Conservation (phyloP, 1,140 invertebrate species). For the Amphibalanus amphitrite region DNA sequence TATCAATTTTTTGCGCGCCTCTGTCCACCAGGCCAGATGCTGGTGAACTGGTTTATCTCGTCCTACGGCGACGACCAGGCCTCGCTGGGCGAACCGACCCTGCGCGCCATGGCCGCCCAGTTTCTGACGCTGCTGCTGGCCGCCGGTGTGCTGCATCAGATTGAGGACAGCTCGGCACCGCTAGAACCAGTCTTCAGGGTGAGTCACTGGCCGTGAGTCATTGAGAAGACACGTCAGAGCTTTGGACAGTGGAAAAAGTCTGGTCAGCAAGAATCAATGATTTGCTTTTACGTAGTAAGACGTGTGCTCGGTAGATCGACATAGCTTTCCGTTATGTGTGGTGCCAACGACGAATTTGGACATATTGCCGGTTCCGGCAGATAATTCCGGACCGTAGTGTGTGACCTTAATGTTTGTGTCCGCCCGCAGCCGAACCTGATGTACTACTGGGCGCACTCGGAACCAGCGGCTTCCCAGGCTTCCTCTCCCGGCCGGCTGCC, state of each 20-base stretch:
- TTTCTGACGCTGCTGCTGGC: conserved; percentile 78
- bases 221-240: no score
- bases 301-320: no score
- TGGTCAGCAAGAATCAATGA: no score
- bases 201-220: no score
- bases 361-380: no score
- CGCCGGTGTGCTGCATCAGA: conserved; percentile 59
- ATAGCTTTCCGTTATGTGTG: no score
- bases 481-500: conserved; percentile 49
- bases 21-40: conserved; percentile 61
- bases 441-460: conserved; percentile 72
- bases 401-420: conserved; percentile 17
- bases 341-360: no score
- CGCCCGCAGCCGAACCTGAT: conserved; percentile 57
- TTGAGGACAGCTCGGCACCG: conserved; percentile 45
- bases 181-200: conserved; percentile 56
- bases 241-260: no score
- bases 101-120: conserved; percentile 53
- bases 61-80: conserved; percentile 50
- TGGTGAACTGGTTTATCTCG: conserved; percentile 71
- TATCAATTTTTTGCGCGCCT: no score
- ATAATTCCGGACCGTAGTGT: no score
- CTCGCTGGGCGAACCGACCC: conserved; percentile 44
- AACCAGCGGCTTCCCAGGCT: conserved; percentile 41
- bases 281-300: no score